A percentile compares a stretch with the other conserved stretches of the same genome.
phyloP scores from a whole-genome alignment of 2,797 vertebrate species.

The Clarias pachynema region DNA sequence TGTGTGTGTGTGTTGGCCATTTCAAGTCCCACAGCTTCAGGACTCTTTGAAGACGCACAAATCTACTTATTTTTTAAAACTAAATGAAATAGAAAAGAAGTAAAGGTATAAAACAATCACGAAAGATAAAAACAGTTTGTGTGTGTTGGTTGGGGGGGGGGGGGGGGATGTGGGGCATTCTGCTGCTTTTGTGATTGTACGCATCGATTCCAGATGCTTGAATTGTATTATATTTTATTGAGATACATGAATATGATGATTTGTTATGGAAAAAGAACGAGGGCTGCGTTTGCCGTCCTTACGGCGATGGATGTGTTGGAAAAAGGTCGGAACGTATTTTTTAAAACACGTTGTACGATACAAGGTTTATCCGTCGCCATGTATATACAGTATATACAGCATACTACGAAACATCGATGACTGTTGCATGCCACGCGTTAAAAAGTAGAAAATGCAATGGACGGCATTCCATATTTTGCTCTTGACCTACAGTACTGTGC shows the following conservation, averaged over 20 bases:
- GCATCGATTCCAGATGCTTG: slow-evolving; percentile 68
- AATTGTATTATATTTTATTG: slow-evolving; percentile 69
- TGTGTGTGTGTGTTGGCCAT: slow-evolving; percentile 1
- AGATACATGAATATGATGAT: slow-evolving; percentile 29
- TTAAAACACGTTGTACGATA: slow-evolving; percentile 22
- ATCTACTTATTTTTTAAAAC: not conserved
- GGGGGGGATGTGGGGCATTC: not conserved
- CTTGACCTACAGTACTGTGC: not conserved
- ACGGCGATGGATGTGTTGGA: slow-evolving; percentile 29
- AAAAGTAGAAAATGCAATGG: slow-evolving; percentile 43
- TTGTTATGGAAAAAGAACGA: not conserved
- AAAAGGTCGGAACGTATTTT: not conserved
- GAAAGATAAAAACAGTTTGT: no score
- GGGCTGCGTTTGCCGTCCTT: slow-evolving; percentile 30
- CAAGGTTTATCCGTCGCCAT: not conserved
- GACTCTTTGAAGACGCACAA: not conserved
- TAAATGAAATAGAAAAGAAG: not conserved
- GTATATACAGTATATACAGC: slow-evolving; percentile 37
- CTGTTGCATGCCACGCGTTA: slow-evolving; percentile 60
- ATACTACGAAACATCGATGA: slow-evolving; percentile 50
- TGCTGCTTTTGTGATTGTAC: slow-evolving; percentile 47
- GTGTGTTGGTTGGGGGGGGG: no score
- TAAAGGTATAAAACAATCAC: no score
- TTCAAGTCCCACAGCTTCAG: slow-evolving; percentile 2
- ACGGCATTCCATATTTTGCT: slow-evolving; percentile 56